Evolutionary conservation across 1,140 invertebrate genomes (phyloP).

Genomic region (Diorhabda sublineata): DNA sequence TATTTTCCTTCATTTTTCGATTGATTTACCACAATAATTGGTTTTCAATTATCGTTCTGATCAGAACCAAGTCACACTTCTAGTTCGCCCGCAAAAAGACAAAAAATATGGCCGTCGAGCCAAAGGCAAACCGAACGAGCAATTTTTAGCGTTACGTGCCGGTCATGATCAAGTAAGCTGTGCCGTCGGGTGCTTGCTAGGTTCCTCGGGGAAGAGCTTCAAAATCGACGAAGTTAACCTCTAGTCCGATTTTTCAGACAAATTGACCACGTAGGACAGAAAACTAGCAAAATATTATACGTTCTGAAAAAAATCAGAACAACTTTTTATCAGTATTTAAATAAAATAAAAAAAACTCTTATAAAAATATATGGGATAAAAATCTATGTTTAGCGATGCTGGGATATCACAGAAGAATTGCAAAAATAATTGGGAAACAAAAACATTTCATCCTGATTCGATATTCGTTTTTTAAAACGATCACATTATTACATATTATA

Average conservation of each 20-base stretch:
- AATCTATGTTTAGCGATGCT: too few relatives aligned
- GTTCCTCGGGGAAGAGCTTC: constrained; percentile 23
- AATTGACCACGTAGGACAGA: background rate
- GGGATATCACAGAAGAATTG: too few relatives aligned
- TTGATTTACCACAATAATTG: constrained; percentile 16
- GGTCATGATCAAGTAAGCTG: constrained; percentile 23
- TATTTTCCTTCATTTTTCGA: constrained; percentile 5
- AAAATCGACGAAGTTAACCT: constrained; percentile 12
- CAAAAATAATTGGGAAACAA: too few relatives aligned
- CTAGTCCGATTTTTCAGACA: background rate
- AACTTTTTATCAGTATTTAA: too few relatives aligned
- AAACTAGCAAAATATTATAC: too few relatives aligned
- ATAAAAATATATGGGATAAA: too few relatives aligned
- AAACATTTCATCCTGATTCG: too few relatives aligned
- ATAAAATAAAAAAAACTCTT: too few relatives aligned
- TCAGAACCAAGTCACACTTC: constrained; percentile 26
- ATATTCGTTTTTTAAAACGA: too few relatives aligned
- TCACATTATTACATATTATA: too few relatives aligned
- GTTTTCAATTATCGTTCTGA: constrained; percentile 23
- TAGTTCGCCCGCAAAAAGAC: constrained; percentile 20
- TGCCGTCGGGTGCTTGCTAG: constrained; percentile 7
- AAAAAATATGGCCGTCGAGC: constrained; percentile 20
- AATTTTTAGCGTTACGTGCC: constrained; percentile 35
- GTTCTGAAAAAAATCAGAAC: too few relatives aligned
- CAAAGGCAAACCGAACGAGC: constrained; percentile 33